Evolutionary conservation across 2,888 invertebrate species (phyloP).

Genomic region (Euzophera pinguis): DNA sequence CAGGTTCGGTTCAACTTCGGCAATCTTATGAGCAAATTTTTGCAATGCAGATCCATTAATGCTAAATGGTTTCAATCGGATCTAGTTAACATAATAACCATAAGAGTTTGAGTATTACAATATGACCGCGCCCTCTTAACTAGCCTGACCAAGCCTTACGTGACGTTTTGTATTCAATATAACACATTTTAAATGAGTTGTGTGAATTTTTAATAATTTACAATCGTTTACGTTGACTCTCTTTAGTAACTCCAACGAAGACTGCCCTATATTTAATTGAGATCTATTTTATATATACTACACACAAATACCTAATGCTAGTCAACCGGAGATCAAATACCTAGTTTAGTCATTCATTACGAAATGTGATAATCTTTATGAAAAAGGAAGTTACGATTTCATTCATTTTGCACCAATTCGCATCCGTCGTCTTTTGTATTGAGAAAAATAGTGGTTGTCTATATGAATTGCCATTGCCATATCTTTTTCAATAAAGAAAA

Average conservation of each 20-base stretch:
- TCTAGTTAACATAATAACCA: too few species aligned
- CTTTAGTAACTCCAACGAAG: conserved; percentile 77
- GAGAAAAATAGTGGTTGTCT: too few species aligned
- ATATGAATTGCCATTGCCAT: not conserved
- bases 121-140: not conserved
- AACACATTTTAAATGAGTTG: conserved; percentile 52
- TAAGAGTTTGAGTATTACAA: too few species aligned
- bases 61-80: too few species aligned
- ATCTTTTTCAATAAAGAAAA: too few species aligned
- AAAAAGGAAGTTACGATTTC: not conserved
- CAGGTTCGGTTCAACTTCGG: too few species aligned
- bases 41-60: too few species aligned
- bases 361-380: conserved; percentile 14
- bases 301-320: conserved; percentile 70
- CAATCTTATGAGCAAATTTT: too few species aligned
- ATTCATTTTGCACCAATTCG: not conserved
- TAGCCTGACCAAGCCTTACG: conserved; percentile 26
- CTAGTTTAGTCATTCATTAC: conserved; percentile 42
- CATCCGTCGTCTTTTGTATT: not conserved
- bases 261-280: conserved; percentile 79
- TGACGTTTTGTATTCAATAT: conserved; percentile 47
- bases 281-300: conserved; percentile 75
- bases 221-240: conserved; percentile 66
- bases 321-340: conserved; percentile 59
- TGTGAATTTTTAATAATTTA: conserved; percentile 60